Base-by-base conservation (phyloP, 2,888 invertebrate species). In the Himalopsyche anomala region DNA sequence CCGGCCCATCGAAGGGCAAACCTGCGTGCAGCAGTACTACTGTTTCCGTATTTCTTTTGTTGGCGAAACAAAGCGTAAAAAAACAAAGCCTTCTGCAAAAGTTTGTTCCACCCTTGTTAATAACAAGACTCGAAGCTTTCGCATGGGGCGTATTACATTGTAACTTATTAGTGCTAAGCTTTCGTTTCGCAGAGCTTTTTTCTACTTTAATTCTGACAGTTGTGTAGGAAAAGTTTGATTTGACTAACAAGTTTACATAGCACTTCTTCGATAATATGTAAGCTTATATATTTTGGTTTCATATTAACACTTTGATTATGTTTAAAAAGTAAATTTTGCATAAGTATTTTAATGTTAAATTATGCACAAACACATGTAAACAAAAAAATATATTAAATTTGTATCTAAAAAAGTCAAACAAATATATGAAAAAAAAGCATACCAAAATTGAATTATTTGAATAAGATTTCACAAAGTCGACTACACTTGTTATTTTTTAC, bases 11-110 rank as follows among this genome's bases (percentile, higher is more conserved):
- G 62, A 74, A 83, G 69, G 83, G 62, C 62, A 83, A 83, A 83
- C 69, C 74, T 83, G 83, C 83, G 83, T 83, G 83, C 74, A 83
- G 74, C 83, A 69, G 74, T 69, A 74, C 12, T 74, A 62, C 83
- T 81, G 84, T 80, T 40, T 40, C 51, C 84, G 42, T 56, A 38
- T 81, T 55, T 80, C 80, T 84, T 81, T 80, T 84, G 82, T 79
- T 19, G 62, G 74, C 54, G 80, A 85, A 85, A 85, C 85, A 85
- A 85, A 85, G 84, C 85, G 74, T 28, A 81, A 82, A 85, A 80
- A 85, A 85, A 85, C 82, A 85, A 85, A 85, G 85, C 85, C 62
- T 82, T 74, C 51, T 74, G 85, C 81, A 38, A 56, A 81, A 81
- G 36, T 38, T 81, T 51, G 42, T 80, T 51, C 40, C 56, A 56